These are phyloP conservation scores for Cetoscarus ocellatus DNA, from an alignment of 2,797 vertebrate species.

Conservation along the genomic window DNA sequence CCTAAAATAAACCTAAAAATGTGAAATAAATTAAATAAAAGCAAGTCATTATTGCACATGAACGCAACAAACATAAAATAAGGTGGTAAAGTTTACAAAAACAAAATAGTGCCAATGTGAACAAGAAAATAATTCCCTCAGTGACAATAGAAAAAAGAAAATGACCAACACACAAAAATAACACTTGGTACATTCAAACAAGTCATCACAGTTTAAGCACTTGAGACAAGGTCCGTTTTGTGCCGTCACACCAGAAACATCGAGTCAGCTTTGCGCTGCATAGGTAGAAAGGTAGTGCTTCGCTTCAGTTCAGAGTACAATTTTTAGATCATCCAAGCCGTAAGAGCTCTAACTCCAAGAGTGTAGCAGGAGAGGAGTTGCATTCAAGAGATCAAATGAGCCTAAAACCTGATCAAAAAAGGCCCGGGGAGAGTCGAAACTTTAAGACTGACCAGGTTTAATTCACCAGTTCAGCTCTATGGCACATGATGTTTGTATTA, in stretches of 20 bases:
- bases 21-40: slow-evolving; percentile 83
- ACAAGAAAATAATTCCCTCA: slow-evolving; percentile 42
- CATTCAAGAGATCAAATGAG: slow-evolving; percentile 57
- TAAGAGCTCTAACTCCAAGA: slow-evolving; percentile 48
- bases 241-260: slow-evolving; percentile 75
- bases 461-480: slow-evolving; percentile 56
- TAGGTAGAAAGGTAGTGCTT: slow-evolving; percentile 81
- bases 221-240: slow-evolving; percentile 74
- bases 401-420: slow-evolving; percentile 31
- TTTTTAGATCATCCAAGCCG: slow-evolving; percentile 54
- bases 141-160: slow-evolving; percentile 60
- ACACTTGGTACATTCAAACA: slow-evolving; percentile 81
- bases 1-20: slow-evolving; percentile 64
- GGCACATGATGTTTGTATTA: slow-evolving; percentile 58
- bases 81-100: slow-evolving; percentile 67
- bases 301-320: slow-evolving; percentile 59
- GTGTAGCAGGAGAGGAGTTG: slow-evolving; percentile 24
- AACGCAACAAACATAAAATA: slow-evolving; percentile 73
- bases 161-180: slow-evolving; percentile 82
- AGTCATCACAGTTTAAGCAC: slow-evolving; percentile 83
- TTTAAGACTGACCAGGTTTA: slow-evolving; percentile 42
- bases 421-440: slow-evolving; percentile 25
- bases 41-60: slow-evolving; percentile 72
- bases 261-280: slow-evolving; percentile 77
- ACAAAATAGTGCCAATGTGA: slow-evolving; percentile 68